Conservation (phyloP, 2,888 invertebrate species). For the Orthonychiurus folsomi region DNA sequence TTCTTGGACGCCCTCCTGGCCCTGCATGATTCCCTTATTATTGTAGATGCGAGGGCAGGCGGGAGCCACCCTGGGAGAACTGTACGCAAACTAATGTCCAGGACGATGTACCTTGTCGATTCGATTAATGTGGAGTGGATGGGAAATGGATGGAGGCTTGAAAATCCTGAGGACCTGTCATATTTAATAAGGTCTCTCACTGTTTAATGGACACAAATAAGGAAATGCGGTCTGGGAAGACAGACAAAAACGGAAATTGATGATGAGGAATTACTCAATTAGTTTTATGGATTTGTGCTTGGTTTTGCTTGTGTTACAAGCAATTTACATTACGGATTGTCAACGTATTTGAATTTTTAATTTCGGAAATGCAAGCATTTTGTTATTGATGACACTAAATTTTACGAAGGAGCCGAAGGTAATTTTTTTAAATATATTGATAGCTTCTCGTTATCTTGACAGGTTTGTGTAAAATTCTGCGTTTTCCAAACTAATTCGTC, state of each 20-base stretch:
- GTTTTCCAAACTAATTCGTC: no score
- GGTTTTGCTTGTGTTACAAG: no score
- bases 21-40: not conserved
- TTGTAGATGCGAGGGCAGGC: not conserved
- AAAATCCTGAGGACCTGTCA: not conserved
- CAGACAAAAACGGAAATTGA: not conserved
- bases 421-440: no score
- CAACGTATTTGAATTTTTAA: no score
- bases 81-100: not conserved
- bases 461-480: no score
- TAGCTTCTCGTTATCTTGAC: no score
- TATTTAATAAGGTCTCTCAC: not conserved
- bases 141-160: not conserved
- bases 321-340: no score
- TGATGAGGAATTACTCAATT: no score
- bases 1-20: not conserved
- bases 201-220: not conserved
- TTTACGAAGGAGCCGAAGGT: no score
- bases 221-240: not conserved
- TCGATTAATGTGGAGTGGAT: not conserved
- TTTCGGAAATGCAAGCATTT: no score
- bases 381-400: no score
- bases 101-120: not conserved
- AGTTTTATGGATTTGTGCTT: no score
- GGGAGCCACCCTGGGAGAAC: not conserved